Evolutionary conservation across 2,113 vertebrate genomes (phyloP).

Genomic region (Bubo bubo): DNA sequence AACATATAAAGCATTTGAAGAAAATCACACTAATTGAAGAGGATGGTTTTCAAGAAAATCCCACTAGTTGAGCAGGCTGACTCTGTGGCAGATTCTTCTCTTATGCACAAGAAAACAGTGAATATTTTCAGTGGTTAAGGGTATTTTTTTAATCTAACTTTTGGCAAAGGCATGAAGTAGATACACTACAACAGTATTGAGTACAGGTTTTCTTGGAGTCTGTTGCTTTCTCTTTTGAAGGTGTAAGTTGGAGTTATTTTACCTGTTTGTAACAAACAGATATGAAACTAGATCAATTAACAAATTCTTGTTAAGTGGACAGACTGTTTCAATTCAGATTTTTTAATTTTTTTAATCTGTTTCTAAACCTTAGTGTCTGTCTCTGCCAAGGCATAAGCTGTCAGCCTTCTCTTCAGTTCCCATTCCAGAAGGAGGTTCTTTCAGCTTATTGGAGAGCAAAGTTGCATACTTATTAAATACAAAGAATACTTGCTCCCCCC

Average conservation of each 20-base stretch:
- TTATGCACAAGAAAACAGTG: neutral
- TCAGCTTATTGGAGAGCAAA: neutral
- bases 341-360: neutral
- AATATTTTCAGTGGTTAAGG: neutral
- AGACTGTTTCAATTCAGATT: neutral
- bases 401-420: neutral
- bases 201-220: neutral
- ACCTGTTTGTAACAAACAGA: neutral
- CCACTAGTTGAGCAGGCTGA: neutral
- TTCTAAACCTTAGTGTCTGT: neutral
- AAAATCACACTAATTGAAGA: slow-evolving; percentile 32
- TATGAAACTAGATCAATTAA: neutral
- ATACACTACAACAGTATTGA: neutral
- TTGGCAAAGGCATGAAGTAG: neutral
- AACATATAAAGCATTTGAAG: slow-evolving; percentile 2
- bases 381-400: neutral
- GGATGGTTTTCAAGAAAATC: slow-evolving; percentile 40
- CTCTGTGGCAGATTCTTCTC: neutral
- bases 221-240: neutral
- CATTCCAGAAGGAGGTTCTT: neutral
- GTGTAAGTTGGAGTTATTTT: neutral
- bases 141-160: neutral
- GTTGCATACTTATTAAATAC: neutral
- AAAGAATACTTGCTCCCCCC: fast-evolving
- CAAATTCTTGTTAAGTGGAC: neutral